Evolutionary conservation across 2,797 vertebrate species (phyloP).

Genomic region (Psittacula derbiana): DNA sequence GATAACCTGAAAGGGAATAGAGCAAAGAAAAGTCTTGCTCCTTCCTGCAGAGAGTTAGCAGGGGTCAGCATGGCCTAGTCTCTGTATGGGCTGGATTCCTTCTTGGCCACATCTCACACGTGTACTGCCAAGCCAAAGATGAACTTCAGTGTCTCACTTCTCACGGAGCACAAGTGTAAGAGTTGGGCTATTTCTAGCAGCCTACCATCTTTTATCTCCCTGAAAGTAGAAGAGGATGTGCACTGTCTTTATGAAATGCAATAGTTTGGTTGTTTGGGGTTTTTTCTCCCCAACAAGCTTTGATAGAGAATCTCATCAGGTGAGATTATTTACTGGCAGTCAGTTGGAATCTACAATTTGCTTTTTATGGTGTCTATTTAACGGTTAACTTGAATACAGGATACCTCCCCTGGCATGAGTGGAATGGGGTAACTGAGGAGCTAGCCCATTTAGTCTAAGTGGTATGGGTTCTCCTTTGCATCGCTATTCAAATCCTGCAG

Average conservation of each 20-base stretch:
- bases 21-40: not conserved
- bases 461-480: not conserved
- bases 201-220: not conserved
- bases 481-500: not conserved
- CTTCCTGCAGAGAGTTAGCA: not conserved
- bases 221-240: not conserved
- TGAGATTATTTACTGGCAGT: not conserved
- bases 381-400: not conserved
- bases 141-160: not conserved
- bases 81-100: not conserved
- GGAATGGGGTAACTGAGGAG: not conserved
- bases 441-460: not conserved
- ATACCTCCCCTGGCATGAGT: not conserved
- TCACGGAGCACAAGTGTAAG: not conserved
- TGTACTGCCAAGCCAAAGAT: not conserved
- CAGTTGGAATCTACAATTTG: not conserved
- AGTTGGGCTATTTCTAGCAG: not conserved
- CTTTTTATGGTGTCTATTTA: not conserved
- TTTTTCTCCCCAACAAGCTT: not conserved
- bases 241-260: not conserved
- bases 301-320: not conserved
- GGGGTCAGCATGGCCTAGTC: not conserved
- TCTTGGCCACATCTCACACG: not conserved
- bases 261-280: rapidly evolving
- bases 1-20: not conserved